phyloP scores from a whole-genome alignment of 2,797 vertebrate genomes.

The Threskiornis aethiopicus region DNA sequence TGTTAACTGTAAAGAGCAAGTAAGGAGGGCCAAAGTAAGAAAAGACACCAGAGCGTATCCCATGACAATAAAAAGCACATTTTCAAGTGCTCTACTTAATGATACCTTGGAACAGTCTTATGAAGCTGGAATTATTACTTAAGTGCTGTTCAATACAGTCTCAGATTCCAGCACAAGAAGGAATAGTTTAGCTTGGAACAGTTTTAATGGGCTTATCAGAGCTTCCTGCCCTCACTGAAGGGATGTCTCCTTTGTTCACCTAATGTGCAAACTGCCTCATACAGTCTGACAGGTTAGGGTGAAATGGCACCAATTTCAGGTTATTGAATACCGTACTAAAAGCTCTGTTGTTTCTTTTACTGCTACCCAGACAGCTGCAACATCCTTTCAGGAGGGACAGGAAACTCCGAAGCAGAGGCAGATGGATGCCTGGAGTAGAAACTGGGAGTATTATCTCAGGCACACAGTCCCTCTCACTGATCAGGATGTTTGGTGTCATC shows the following conservation, averaged over 20 bases:
- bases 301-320: conserved; percentile 25
- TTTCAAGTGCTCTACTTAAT: conserved; percentile 6
- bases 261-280: conserved; percentile 17
- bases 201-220: conserved; percentile 14
- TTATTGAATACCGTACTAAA: not conserved
- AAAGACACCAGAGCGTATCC: not conserved
- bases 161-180: not conserved
- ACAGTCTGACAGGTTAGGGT: not conserved
- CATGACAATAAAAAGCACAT: not conserved
- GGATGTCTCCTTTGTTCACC: conserved; percentile 2
- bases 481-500: not conserved
- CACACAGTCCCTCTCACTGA: not conserved
- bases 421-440: not conserved
- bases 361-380: not conserved
- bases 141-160: not conserved
- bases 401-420: not conserved
- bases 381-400: not conserved
- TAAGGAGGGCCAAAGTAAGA: not conserved
- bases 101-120: not conserved
- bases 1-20: not conserved
- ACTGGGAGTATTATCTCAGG: not conserved
- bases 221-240: not conserved
- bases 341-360: not conserved
- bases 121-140: conserved; percentile 11
- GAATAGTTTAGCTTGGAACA: not conserved